These are phyloP conservation scores for Pristionchus entomophagus DNA, from an alignment of 2,888 invertebrate species.

Conservation along the genomic window DNA sequence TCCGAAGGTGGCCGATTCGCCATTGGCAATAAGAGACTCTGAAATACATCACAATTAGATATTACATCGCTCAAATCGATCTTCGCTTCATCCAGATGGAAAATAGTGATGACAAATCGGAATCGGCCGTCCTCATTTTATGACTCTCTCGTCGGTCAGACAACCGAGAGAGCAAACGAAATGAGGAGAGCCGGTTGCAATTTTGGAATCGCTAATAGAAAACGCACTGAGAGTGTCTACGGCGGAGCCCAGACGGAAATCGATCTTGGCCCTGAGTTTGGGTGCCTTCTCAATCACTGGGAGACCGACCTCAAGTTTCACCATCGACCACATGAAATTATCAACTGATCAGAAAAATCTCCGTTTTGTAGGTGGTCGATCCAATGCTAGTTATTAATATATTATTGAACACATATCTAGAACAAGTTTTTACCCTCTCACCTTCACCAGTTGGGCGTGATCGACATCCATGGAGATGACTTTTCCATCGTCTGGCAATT, in stretches of 20 bases:
- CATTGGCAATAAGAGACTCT: constrained; percentile 65
- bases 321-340: too few species aligned
- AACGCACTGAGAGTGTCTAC: constrained; percentile 51
- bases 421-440: not conserved
- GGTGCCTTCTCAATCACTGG: constrained; percentile 51
- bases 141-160: too few species aligned
- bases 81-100: too few species aligned
- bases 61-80: too few species aligned
- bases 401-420: not conserved
- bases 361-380: too few species aligned
- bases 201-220: not conserved
- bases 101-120: too few species aligned
- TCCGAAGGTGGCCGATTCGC: constrained; percentile 65
- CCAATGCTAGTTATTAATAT: too few species aligned
- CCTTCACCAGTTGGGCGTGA: constrained; percentile 58
- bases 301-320: constrained; percentile 51
- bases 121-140: too few species aligned
- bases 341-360: too few species aligned
- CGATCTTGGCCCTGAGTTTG: constrained; percentile 53
- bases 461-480: constrained; percentile 75
- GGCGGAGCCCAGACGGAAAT: constrained; percentile 54
- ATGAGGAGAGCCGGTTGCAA: too few species aligned
- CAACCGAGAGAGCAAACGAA: too few species aligned
- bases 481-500: constrained; percentile 76
- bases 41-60: too few species aligned